Percentiles rank a stretch among this genome's conserved stretches.
Evolutionary conservation across 2,113 vertebrate species (phyloP).

Genomic region (Centrocercus urophasianus): DNA sequence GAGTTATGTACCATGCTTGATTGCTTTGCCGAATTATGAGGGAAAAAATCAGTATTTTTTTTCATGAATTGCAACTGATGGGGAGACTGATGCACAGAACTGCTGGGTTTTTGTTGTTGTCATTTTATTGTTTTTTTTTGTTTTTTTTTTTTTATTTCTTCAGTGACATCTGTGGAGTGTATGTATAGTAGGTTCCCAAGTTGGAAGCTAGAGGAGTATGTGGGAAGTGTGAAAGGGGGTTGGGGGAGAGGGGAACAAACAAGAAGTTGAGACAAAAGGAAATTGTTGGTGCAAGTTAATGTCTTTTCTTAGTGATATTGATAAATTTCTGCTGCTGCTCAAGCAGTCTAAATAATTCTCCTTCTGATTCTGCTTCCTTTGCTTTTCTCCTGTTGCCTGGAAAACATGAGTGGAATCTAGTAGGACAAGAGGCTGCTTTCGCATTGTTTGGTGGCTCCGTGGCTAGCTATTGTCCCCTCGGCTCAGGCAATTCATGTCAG

Average conservation of each 20-base stretch:
- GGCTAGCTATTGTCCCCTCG: conserved; percentile 44
- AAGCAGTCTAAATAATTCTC: conserved; percentile 8
- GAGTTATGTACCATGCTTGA: background rate
- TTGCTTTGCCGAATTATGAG: background rate
- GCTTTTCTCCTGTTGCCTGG: conserved; percentile 66
- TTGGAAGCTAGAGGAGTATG: conserved; percentile 14
- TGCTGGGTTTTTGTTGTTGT: background rate
- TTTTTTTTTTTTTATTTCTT: background rate
- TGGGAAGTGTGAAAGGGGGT: conserved; percentile 25
- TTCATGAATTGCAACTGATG: background rate
- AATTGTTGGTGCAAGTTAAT: conserved; percentile 47
- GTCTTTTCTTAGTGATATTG: conserved; percentile 57
- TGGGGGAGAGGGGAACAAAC: background rate
- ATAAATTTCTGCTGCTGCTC: conserved; percentile 59
- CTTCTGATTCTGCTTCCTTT: background rate
- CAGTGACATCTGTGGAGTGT: conserved; percentile 5
- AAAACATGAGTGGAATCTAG: conserved; percentile 62
- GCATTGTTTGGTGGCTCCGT: conserved; percentile 29
- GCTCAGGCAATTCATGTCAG: conserved; percentile 36
- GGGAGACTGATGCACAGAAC: background rate
- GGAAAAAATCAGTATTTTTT: background rate
- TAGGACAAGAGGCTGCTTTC: conserved; percentile 35
- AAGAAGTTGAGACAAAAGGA: conserved; percentile 49
- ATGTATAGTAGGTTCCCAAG: background rate
- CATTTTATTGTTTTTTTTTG: background rate